Conservation (phyloP, 2,113 vertebrate genomes). For the Illadopsis cleaveri region DNA sequence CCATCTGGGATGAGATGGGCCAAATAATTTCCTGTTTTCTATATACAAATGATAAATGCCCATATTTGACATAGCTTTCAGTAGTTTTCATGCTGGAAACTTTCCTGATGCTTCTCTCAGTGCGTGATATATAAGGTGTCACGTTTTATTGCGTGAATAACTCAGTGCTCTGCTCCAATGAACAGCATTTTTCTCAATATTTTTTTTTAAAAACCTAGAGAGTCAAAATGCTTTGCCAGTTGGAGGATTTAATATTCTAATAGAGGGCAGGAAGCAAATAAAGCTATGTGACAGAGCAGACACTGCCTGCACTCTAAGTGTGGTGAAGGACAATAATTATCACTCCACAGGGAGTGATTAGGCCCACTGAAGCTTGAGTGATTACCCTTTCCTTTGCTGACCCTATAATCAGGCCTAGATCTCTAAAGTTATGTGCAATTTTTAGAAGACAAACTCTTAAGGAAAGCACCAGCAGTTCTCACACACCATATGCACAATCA, state of each 20-base stretch:
- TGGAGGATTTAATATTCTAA: constrained; percentile 41
- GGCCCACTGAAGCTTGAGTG: constrained; percentile 44
- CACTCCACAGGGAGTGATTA: constrained; percentile 54
- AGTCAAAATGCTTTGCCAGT: neutral
- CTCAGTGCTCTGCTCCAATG: neutral
- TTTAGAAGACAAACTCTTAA: neutral
- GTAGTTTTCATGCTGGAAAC: constrained; percentile 55
- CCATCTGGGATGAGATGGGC: constrained; percentile 70
- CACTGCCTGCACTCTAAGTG: neutral
- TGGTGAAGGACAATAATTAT: constrained; percentile 50
- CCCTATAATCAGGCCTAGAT: constrained; percentile 34
- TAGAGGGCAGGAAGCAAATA: constrained; percentile 26
- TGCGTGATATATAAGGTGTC: neutral
- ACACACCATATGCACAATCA: rapidly evolving
- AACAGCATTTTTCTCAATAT: neutral
- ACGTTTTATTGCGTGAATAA: neutral
- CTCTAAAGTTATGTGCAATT: constrained; percentile 1
- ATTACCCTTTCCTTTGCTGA: constrained; percentile 45
- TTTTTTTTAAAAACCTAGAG: neutral
- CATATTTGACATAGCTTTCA: constrained; percentile 68
- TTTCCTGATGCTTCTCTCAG: constrained; percentile 51
- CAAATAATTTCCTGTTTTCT: constrained; percentile 79
- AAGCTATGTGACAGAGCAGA: constrained; percentile 42
- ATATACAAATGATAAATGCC: constrained; percentile 72
- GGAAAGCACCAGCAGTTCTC: neutral